Evolutionary conservation across 1,140 invertebrate genomes (phyloP).

Genomic region (Dolichoris vasculosae): DNA sequence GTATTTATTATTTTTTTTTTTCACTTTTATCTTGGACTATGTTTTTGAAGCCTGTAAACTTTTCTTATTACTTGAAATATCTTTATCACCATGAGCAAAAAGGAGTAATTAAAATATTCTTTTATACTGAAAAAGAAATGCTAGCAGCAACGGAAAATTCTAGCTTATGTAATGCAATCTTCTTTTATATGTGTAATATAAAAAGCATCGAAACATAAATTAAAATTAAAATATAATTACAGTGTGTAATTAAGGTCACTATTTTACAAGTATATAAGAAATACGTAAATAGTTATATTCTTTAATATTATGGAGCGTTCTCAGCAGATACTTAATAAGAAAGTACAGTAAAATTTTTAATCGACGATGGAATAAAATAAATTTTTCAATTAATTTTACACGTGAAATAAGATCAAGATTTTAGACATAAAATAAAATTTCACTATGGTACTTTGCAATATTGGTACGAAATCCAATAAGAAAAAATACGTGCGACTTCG

Average conservation of each 20-base stretch:
- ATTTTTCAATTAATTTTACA: no score
- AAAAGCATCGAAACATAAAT: background rate
- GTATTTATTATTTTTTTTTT: background rate
- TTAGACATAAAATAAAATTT: no score
- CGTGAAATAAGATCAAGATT: no score
- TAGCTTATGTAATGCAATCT: background rate
- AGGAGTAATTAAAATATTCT: background rate
- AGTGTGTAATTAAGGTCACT: background rate
- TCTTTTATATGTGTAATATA: background rate
- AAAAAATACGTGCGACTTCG: background rate
- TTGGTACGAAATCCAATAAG: background rate
- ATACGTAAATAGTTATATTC: background rate
- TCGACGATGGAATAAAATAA: no score
- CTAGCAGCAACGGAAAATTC: background rate
- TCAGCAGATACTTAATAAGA: no score
- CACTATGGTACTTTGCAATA: background rate
- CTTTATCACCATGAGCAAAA: background rate
- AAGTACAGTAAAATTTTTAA: no score
- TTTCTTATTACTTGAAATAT: background rate
- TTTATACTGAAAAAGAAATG: background rate
- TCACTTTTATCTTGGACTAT: background rate
- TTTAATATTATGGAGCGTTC: background rate
- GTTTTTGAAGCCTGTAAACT: background rate
- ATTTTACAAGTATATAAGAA: background rate
- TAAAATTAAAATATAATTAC: background rate